Conservation (phyloP, 2,888 invertebrate genomes). For the Aleiodes leptofemur region DNA sequence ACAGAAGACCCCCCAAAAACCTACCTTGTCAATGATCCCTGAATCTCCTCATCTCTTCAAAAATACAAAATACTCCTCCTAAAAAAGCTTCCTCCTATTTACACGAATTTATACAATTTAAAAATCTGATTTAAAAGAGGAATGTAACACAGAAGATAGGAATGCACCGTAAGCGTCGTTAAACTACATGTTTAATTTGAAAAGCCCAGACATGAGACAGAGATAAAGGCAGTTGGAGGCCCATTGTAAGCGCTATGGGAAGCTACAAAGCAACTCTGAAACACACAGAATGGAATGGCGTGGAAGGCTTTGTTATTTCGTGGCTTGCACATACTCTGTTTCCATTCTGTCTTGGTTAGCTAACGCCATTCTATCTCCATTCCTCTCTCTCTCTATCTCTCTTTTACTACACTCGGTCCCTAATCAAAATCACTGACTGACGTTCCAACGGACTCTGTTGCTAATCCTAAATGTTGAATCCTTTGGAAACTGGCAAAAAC, state of each 20-base stretch:
- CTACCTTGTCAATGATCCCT: too few species aligned
- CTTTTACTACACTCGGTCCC: constrained; percentile 35
- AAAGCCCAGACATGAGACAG: constrained; percentile 61
- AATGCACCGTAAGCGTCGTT: constrained; percentile 51
- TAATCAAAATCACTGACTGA: constrained; percentile 43
- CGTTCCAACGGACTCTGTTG: constrained; percentile 41
- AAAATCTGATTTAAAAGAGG: too few species aligned
- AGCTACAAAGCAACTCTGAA: constrained; percentile 64
- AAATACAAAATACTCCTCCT: too few species aligned
- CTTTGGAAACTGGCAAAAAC: constrained; percentile 35
- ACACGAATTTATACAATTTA: too few species aligned
- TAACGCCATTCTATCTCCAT: constrained; percentile 40
- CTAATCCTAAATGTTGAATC: constrained; percentile 58
- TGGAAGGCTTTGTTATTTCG: constrained; percentile 65
- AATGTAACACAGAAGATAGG: constrained; percentile 4
- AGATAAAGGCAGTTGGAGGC: constrained; percentile 40
- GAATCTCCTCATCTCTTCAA: too few species aligned
- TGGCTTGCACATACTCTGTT: constrained; percentile 52
- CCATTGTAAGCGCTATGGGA: constrained; percentile 60
- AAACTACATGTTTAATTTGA: constrained; percentile 68
- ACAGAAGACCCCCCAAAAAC: too few species aligned
- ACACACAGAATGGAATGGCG: constrained; percentile 42
- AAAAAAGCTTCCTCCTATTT: too few species aligned
- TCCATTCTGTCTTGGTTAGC: constrained; percentile 37
- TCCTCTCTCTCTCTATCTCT: constrained; percentile 27